phyloP scores from a whole-genome alignment of 2,888 invertebrate genomes.

The Acleris sparsana region DNA sequence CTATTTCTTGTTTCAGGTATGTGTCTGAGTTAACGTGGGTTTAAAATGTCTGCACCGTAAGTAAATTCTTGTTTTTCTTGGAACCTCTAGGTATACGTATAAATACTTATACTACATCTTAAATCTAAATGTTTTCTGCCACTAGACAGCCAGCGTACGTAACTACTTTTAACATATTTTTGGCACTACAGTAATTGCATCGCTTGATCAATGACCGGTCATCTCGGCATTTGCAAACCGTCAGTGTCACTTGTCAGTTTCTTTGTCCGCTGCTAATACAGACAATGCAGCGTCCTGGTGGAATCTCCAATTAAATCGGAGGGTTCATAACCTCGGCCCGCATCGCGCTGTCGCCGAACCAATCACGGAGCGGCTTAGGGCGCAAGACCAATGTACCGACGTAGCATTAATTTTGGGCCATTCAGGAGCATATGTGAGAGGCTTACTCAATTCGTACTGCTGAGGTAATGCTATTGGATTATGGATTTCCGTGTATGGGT shows the following conservation, averaged over 20 bases:
- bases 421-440: slow-evolving; percentile 45
- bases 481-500: slow-evolving; percentile 17
- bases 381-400: slow-evolving; percentile 52
- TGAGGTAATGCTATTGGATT: slow-evolving; percentile 30
- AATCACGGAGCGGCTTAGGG: slow-evolving; percentile 66
- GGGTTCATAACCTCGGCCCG: slow-evolving; percentile 75
- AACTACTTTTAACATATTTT: no score
- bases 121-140: no score
- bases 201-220: not conserved
- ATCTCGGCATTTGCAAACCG: slow-evolving; percentile 9
- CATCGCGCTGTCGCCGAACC: slow-evolving; percentile 67
- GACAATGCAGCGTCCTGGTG: slow-evolving; percentile 59
- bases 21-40: slow-evolving; percentile 35
- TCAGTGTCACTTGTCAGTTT: slow-evolving; percentile 24
- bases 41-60: not conserved
- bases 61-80: not conserved
- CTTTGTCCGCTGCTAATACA: slow-evolving; percentile 37
- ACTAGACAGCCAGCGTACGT: no score
- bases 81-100: no score
- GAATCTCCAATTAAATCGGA: slow-evolving; percentile 78
- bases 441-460: slow-evolving; percentile 23
- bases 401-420: slow-evolving; percentile 59
- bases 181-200: not conserved
- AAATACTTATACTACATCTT: no score
- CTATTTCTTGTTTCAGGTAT: slow-evolving; percentile 47